Percentiles rank a stretch among this genome's conserved stretches.
phyloP scores from a whole-genome alignment of 2,888 invertebrate species.

The Melikaiella ostensackeni region DNA sequence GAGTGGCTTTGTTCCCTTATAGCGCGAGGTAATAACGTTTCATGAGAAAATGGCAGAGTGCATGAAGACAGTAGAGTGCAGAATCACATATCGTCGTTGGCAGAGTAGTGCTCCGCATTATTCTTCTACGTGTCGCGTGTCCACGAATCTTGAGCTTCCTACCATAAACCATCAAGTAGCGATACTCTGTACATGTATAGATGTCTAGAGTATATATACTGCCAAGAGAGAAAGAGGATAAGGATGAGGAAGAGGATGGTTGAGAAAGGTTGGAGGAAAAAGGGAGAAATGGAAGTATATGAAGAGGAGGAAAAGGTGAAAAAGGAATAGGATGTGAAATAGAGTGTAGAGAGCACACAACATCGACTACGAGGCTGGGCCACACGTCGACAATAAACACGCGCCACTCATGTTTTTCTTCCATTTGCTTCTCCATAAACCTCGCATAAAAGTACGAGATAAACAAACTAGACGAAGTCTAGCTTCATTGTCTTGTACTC shows the following conservation, averaged over 20 bases:
- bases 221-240: conserved; percentile 40
- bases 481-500: neutral
- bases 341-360: conserved; percentile 32
- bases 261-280: conserved; percentile 32
- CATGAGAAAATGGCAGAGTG: conserved; percentile 54
- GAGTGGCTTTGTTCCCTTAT: conserved; percentile 53
- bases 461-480: conserved; percentile 46
- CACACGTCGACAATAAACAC: conserved; percentile 74
- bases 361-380: conserved; percentile 43
- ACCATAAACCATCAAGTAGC: conserved; percentile 5
- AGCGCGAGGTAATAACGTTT: conserved; percentile 57
- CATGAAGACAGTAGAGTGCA: conserved; percentile 54
- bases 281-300: conserved; percentile 48
- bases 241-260: conserved; percentile 41
- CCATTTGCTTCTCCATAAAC: conserved; percentile 75
- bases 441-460: conserved; percentile 69
- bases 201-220: too few relatives aligned
- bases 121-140: conserved; percentile 67
- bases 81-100: conserved; percentile 48
- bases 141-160: conserved; percentile 50
- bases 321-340: conserved; percentile 38
- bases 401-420: conserved; percentile 70
- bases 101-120: conserved; percentile 55
- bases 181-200: too few relatives aligned
- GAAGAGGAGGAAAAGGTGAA: conserved; percentile 26